These are phyloP conservation scores for Aspidiotus rigidus DNA, from an alignment of 2,888 invertebrate genomes.

Conservation along the genomic window DNA sequence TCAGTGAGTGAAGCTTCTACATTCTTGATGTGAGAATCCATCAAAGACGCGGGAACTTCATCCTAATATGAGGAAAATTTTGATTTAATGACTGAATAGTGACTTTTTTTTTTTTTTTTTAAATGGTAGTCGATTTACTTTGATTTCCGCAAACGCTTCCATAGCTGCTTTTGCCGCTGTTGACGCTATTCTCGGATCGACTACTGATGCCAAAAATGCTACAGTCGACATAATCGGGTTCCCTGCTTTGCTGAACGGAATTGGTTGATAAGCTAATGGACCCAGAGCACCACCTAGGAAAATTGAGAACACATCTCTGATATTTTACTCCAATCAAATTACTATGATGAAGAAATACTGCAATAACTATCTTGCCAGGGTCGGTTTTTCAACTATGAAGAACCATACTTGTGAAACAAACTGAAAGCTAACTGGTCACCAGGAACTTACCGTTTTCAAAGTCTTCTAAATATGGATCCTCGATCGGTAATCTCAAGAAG, in stretches of 20 bases:
- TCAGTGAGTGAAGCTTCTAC: conserved; percentile 60
- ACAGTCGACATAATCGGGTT: conserved; percentile 99
- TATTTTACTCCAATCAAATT: too few species aligned
- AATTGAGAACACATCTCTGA: conserved; percentile 12
- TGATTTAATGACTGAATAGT: neutral
- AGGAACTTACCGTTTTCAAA: conserved; percentile 51
- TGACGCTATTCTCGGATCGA: conserved; percentile 94
- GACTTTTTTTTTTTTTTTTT: too few species aligned
- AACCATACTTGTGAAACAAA: too few species aligned
- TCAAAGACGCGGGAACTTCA: conserved; percentile 90
- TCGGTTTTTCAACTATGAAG: too few species aligned
- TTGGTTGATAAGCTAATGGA: conserved; percentile 91
- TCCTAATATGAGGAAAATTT: conserved; percentile 48
- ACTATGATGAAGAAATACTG: too few species aligned
- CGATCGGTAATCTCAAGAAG: conserved; percentile 93
- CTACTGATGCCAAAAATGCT: conserved; percentile 95
- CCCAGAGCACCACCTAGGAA: conserved; percentile 65
- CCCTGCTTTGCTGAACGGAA: conserved; percentile 95
- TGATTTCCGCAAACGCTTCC: conserved; percentile 96
- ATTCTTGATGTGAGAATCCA: conserved; percentile 92
- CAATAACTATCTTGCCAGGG: too few species aligned
- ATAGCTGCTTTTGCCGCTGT: conserved; percentile 96
- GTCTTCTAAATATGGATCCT: conserved; percentile 95
- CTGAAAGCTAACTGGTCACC: neutral
- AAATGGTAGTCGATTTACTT: conserved; percentile 48